Percentiles rank a stretch among this genome's conserved stretches.
Conservation (phyloP, 1,140 invertebrate species). For the Atta texana region DNA sequence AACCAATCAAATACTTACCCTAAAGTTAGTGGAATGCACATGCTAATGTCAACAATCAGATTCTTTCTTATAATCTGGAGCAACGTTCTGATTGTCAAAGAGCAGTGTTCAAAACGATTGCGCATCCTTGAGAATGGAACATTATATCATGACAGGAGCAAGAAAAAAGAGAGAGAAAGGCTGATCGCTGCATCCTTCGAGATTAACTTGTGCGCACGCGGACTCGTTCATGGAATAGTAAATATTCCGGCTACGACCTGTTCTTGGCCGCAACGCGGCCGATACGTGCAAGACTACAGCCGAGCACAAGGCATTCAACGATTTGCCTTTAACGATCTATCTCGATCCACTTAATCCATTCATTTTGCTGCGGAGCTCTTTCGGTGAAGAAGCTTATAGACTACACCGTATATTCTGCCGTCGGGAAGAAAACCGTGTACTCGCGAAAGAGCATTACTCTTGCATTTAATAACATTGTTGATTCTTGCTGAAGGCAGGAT, state of each 20-base stretch:
- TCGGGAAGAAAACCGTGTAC: not conserved
- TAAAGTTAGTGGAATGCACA: too few species aligned
- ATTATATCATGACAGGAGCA: not conserved
- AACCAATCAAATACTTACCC: too few species aligned
- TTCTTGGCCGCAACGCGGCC: not conserved
- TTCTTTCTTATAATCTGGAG: too few species aligned
- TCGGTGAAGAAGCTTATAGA: not conserved
- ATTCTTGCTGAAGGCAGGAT: slow-evolving; percentile 43
- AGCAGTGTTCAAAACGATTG: too few species aligned
- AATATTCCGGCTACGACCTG: slow-evolving; percentile 51
- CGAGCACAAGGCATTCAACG: slow-evolving; percentile 15
- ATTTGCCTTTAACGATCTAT: slow-evolving; percentile 57
- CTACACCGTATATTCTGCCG: not conserved
- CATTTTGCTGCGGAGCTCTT: slow-evolving; percentile 24
- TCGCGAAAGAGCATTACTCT: slow-evolving; percentile 32
- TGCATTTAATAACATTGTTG: slow-evolving; percentile 46
- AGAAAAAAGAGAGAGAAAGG: slow-evolving; percentile 13
- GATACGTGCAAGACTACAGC: slow-evolving; percentile 10
- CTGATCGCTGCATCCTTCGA: not conserved
- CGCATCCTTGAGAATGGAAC: too few species aligned
- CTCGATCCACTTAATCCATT: slow-evolving; percentile 54
- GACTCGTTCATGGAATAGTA: slow-evolving; percentile 60
- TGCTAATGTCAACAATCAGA: too few species aligned
- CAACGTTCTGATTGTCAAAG: too few species aligned
- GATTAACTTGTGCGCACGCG: slow-evolving; percentile 54